Evolutionary conservation across 1,140 invertebrate genomes (phyloP).

Genomic region (Brachionus asplanchnoidis): DNA sequence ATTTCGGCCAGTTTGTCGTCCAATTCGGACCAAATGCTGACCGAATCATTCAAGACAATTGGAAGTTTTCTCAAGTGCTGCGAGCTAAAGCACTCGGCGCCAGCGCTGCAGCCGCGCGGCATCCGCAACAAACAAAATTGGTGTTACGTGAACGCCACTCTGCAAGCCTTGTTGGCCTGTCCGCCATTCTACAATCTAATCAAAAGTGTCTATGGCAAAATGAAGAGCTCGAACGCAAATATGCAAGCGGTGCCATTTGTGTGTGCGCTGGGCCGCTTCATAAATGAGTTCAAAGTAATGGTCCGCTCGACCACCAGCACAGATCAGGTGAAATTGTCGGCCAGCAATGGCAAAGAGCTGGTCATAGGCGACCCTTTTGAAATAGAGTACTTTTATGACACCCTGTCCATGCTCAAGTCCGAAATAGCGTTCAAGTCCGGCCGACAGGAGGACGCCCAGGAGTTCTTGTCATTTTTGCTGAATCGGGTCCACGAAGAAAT

Average conservation of each 20-base stretch:
- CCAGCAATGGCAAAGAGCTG: background rate
- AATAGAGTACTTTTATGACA: slow-evolving; percentile 63
- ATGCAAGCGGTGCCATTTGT: slow-evolving; percentile 14
- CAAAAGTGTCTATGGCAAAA: slow-evolving; percentile 58
- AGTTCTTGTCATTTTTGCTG: slow-evolving; percentile 82
- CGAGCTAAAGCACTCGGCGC: slow-evolving; percentile 27
- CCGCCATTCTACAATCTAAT: slow-evolving; percentile 87
- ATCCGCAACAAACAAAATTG: slow-evolving; percentile 27
- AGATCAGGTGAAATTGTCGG: slow-evolving; percentile 5
- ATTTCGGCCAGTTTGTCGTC: background rate
- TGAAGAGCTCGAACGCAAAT: background rate
- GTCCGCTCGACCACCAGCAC: background rate
- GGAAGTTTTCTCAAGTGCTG: slow-evolving; percentile 1
- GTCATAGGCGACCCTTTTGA: slow-evolving; percentile 69
- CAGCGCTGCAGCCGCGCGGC: slow-evolving; percentile 29
- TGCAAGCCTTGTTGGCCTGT: slow-evolving; percentile 75
- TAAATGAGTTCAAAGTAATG: slow-evolving; percentile 32
- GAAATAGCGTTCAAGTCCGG: slow-evolving; percentile 46
- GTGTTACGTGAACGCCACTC: slow-evolving; percentile 45
- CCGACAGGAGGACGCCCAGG: slow-evolving; percentile 82
- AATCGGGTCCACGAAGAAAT: slow-evolving; percentile 93
- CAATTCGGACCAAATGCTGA: background rate
- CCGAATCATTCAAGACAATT: background rate
- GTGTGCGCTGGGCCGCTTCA: background rate
- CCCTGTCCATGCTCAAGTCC: background rate